Percentiles rank a stretch among this genome's conserved stretches.
phyloP scores from a whole-genome alignment of 2,797 vertebrate genomes.

The Arctocebus calabarensis region DNA sequence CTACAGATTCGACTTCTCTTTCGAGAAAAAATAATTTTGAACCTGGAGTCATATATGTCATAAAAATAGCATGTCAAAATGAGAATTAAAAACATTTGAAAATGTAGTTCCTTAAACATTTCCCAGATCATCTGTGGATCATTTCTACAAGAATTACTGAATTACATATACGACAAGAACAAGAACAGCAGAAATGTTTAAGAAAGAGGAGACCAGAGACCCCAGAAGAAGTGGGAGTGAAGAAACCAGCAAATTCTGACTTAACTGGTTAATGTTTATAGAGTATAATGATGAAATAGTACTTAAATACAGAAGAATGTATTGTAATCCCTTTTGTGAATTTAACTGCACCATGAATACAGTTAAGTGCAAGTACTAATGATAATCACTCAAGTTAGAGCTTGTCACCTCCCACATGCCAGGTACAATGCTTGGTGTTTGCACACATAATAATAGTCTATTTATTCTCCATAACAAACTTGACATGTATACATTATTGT shows the following conservation, averaged over 20 bases:
- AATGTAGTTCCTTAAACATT: not conserved
- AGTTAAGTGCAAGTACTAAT: not conserved
- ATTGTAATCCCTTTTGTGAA: not conserved
- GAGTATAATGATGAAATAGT: not conserved
- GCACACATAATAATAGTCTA: not conserved
- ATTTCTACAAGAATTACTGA: slow-evolving; percentile 39
- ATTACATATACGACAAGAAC: not conserved
- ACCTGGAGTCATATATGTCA: not conserved
- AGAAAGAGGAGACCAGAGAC: not conserved
- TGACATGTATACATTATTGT: not conserved
- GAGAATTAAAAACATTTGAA: not conserved
- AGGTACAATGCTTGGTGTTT: not conserved
- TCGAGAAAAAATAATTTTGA: not conserved
- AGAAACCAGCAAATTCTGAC: slow-evolving; percentile 5
- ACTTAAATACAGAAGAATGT: not conserved
- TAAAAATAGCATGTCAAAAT: slow-evolving; percentile 16
- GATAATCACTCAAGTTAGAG: not conserved
- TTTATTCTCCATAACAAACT: not conserved
- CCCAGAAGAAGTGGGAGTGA: not conserved
- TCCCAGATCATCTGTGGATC: not conserved
- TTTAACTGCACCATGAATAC: not conserved
- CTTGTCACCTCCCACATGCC: not conserved
- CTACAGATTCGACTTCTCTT: not conserved
- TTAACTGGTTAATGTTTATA: not conserved
- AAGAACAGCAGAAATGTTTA: not conserved